Base-by-base conservation (phyloP, 2,888 invertebrate genomes). In the Diogma glabrata region DNA sequence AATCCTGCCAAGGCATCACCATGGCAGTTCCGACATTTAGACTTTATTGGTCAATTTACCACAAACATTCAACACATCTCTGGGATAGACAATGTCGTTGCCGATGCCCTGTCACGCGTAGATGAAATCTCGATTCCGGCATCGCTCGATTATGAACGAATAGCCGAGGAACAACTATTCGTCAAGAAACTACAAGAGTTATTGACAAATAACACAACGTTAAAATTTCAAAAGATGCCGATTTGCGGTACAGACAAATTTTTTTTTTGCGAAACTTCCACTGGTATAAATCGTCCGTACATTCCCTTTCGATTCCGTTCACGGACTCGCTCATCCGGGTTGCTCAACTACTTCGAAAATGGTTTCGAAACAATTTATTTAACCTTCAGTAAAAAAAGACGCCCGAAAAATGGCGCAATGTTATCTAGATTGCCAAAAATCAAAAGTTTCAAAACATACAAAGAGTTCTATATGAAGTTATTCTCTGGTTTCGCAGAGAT, bases 1-100 rank as follows among this genome's bases (percentile, higher is more conserved):
- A 58, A 58, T 4, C 20, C 53, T 4, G 59, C 60, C 1, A 60
- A 61, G 7, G 58, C 59, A 20, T 62, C 64, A 2, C 66, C 66
- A 2, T 49, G 65, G 5, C 65, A 67, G 51, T 55, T 58, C 7
- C 52, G 64, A 0, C 60, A 67, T 9, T 38, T 54, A 24, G 52
- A 54, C 22, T 49, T 45, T 12, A 54, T 52, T 14, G 47, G 51
- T 12, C 50, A 50, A 20, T 52, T 48, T 48, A 49, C 49, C 2
- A 54, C 53, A 10, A 50, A 53, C 12, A 53, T 55, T 16, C n/a
- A 26, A 3, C 51, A 54, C 7, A 46, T 54, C 10, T 3, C 22
- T 7, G 22, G 43, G 16, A n/a, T 4, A n/a, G 43, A 43, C 6
- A 43, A 43, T 12, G 22, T 24, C 7, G 24, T 24, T 9, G 24